Base-by-base conservation (phyloP, 2,797 vertebrate genomes). In the Numenius phaeopus region DNA sequence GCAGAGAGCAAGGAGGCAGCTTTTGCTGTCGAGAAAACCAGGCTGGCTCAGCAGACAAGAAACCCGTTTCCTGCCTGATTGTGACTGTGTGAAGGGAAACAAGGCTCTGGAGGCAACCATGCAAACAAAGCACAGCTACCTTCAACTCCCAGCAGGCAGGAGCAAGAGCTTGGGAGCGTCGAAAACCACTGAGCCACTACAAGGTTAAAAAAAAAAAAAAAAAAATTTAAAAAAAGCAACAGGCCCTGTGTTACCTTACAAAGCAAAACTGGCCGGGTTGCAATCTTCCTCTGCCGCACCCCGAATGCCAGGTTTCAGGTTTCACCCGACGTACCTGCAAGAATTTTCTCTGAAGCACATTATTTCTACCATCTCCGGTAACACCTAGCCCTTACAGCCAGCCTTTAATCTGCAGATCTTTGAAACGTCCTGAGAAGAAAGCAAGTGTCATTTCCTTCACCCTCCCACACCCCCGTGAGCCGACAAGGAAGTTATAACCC, bases 51-150 rank as follows among this genome's bases (percentile, higher is more conserved):
- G 65, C 6, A 2, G 54, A 67, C 72, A 10, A 90, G 54, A 86
- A 96, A 94, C 80, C 61, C 19, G 32, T 89, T 96, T 96, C 96
- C 94, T 96, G 88, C 80, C 75, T 3, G 39, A 84, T 2, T 95
- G 89, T 13, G 2, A 65, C 58, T 39, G 69, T 11, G 42, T 14
- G 50, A 95, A 88, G 88, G 84, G 80, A 95, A 96, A 61, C 54
- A 2, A 62, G 49, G 93, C 76, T 89, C 71, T 62, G 82, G 44
- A 93, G 44, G 84, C 42, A 30, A 44, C 32, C 7, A 1, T 27
- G 80, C 57, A 58, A 90, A 89, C 78, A 83, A 87, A 87, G 19
- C 82, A 5, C 76, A 18, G 39, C 59, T 30, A 71, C 83, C 59
- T 87, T 23, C 2, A 1, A 7, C 77, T 32, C 75, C 26, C n/a